Evolutionary conservation across 2,888 invertebrate species (phyloP).

Genomic region (Metalampra italica): DNA sequence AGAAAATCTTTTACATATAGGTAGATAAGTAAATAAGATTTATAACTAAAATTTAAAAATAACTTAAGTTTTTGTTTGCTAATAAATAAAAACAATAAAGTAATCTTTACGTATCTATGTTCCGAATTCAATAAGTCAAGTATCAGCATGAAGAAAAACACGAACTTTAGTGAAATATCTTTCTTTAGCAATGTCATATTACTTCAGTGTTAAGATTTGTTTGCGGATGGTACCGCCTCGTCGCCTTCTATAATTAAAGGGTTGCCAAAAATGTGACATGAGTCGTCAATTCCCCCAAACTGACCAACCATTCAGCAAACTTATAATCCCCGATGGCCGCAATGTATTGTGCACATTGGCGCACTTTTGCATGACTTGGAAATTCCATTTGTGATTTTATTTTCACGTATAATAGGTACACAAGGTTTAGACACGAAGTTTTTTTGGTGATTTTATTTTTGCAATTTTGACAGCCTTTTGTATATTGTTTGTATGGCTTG

Average conservation of each 20-base stretch:
- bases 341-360: slow-evolving; percentile 20
- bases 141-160: too few relatives aligned
- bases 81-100: too few relatives aligned
- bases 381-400: slow-evolving; percentile 21
- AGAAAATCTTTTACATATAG: too few relatives aligned
- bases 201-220: neutral
- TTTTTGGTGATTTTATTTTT: neutral
- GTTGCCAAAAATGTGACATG: neutral
- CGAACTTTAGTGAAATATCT: neutral
- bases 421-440: neutral
- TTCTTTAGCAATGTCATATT: neutral
- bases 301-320: neutral
- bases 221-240: neutral
- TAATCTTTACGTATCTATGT: too few relatives aligned
- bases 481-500: too few relatives aligned
- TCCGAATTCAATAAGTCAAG: too few relatives aligned
- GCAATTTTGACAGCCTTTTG: neutral
- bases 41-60: too few relatives aligned
- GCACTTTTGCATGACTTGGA: slow-evolving; percentile 30
- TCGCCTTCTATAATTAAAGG: slow-evolving; percentile 1
- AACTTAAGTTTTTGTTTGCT: too few relatives aligned
- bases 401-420: neutral
- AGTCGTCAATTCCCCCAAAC: slow-evolving; percentile 1
- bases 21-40: too few relatives aligned
- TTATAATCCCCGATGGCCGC: neutral